Base-by-base conservation (phyloP, 1,140 invertebrate species). In the Asobara japonica region DNA sequence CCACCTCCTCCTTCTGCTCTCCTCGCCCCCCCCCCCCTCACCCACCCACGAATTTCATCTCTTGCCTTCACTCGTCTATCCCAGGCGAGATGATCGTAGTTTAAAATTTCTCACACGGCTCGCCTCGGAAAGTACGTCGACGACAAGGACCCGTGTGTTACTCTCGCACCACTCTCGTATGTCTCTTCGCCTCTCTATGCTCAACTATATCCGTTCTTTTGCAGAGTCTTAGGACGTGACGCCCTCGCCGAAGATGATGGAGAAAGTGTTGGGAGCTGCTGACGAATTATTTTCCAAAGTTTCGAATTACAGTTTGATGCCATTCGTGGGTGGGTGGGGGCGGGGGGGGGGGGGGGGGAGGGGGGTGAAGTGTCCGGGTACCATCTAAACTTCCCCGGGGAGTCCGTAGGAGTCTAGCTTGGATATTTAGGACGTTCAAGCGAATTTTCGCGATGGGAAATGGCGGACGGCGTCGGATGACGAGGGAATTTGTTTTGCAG, bases 31-130 rank as follows among this genome's bases (percentile, higher is more conserved):
- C 48, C 69, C 56, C 60, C 29, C 20, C 29, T 51, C 30, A 56
- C 41, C 68, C 61, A 33, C 51, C 60, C 67, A 29, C 41, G 71
- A 65, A 62, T 71, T 69, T 60, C 64, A 65, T 61, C 70, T 76
- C 67, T 33, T 66, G 69, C 48, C 51, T 65, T 72, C 71, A 22
- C 31, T 29, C 64, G 27, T 69, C 25, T 60, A 48, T 51, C 31
- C 41, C 25, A 71, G 30, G 69, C 70, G 79, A 77, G 80, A 80
- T 78, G 81, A 83, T 82, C 78, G 78, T 78, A 79, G 80, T 81
- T 83, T 81, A 80, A 82, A 83, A 82, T 82, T 78, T 76, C 77
- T 82, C 78, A 82, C 80, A 80, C 80, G 81, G 70, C 76, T 76
- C 75, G 76, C 69, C 77, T 78, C 65, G 56, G 29, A 72, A 72